Percentiles rank a stretch among this genome's conserved stretches.
These are phyloP conservation scores for Syngnathoides biaculeatus DNA, from an alignment of 2,113 vertebrate genomes.

Conservation along the genomic window DNA sequence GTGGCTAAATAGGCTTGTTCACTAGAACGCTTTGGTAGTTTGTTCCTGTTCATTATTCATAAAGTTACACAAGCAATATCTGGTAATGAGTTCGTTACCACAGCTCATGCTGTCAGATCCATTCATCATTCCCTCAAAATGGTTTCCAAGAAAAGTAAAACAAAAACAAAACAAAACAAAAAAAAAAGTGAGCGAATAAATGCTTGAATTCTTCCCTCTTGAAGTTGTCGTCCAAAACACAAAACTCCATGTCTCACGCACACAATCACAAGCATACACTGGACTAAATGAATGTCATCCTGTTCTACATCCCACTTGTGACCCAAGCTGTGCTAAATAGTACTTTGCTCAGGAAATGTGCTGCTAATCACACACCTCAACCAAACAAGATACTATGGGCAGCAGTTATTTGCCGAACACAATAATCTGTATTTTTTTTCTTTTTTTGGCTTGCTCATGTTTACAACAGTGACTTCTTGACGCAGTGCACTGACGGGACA, in stretches of 20 bases:
- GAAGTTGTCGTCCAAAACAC: neutral
- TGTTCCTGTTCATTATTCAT: neutral
- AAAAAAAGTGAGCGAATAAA: neutral
- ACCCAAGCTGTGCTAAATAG: constrained; percentile 52
- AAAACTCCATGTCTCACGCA: constrained; percentile 5
- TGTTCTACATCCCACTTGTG: constrained; percentile 44
- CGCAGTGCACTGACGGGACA: too few species aligned
- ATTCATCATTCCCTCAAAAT: constrained; percentile 13
- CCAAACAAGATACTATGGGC: neutral
- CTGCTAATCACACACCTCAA: constrained; percentile 15
- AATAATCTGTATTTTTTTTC: neutral
- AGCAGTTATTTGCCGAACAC: neutral
- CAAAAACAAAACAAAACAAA: neutral
- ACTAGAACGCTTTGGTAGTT: neutral
- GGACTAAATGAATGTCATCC: constrained; percentile 47
- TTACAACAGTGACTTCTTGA: too few species aligned
- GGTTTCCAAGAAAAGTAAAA: neutral
- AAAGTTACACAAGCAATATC: neutral
- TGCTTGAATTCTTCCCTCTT: neutral
- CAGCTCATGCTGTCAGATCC: neutral
- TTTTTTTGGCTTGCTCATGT: too few species aligned
- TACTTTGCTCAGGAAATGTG: constrained; percentile 47
- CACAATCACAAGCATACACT: constrained; percentile 12
- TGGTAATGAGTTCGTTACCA: neutral
- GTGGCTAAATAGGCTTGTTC: neutral